A percentile compares a stretch with the other conserved stretches of the same genome.
Conservation (phyloP, 2,797 vertebrate genomes). For the Dendrocincla fuliginosa region DNA sequence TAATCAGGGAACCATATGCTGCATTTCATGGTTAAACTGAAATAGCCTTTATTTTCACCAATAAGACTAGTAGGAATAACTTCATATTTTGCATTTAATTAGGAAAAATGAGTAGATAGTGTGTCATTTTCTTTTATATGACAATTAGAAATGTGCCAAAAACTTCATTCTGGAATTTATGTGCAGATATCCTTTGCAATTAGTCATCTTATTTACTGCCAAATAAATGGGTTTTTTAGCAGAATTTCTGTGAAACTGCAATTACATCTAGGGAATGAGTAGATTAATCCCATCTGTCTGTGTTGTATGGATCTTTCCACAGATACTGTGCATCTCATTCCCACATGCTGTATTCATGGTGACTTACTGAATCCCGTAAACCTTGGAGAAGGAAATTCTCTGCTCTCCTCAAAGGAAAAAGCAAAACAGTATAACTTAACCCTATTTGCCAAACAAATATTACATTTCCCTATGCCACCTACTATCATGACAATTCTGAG, state of each 20-base stretch:
- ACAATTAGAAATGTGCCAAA: conserved; percentile 55
- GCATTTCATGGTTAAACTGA: not conserved
- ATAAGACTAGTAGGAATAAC: conserved; percentile 30
- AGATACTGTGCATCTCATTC: not conserved
- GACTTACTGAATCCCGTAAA: not conserved
- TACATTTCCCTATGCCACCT: not conserved
- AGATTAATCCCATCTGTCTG: conserved; percentile 31
- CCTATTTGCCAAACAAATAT: not conserved
- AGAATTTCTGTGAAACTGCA: conserved; percentile 37
- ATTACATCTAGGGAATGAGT: not conserved
- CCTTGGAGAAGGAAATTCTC: not conserved
- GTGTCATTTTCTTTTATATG: conserved; percentile 52
- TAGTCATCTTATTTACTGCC: conserved; percentile 61
- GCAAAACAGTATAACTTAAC: not conserved
- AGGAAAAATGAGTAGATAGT: conserved; percentile 47
- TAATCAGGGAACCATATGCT: conserved; percentile 35
- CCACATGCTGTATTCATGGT: not conserved
- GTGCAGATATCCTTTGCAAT: conserved; percentile 4
- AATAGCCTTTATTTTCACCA: conserved; percentile 3
- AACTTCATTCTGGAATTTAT: conserved; percentile 40
- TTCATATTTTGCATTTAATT: conserved; percentile 47
- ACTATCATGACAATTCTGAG: not conserved
- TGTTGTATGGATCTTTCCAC: not conserved
- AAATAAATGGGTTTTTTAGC: conserved; percentile 16
- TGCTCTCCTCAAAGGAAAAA: not conserved